Evolutionary conservation across 2,888 invertebrate species (phyloP).

Genomic region (Smittia aterrima): DNA sequence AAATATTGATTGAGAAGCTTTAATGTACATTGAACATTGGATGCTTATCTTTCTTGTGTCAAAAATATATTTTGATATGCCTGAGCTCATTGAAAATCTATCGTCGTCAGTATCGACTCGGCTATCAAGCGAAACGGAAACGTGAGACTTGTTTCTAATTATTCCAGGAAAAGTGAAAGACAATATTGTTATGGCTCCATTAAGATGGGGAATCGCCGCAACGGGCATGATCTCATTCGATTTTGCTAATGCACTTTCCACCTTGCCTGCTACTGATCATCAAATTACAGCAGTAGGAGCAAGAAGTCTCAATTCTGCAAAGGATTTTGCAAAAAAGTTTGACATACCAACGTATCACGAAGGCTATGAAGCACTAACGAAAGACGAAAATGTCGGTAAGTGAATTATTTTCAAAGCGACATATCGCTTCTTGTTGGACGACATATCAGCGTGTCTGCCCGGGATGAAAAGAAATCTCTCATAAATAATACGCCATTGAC

Average conservation of each 20-base stretch:
- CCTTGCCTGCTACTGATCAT: conserved; percentile 54
- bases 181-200: conserved; percentile 7
- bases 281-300: conserved; percentile 58
- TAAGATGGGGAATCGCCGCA: conserved; percentile 60
- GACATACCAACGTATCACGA: conserved; percentile 56
- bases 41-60: neutral
- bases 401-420: conserved; percentile 20
- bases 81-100: neutral
- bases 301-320: conserved; percentile 54
- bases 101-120: neutral
- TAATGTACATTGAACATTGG: neutral
- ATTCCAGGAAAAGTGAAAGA: neutral
- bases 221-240: conserved; percentile 60
- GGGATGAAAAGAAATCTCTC: neutral
- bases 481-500: conserved; percentile 5
- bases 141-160: conserved; percentile 25
- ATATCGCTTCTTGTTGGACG: neutral
- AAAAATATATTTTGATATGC: neutral
- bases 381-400: conserved; percentile 57
- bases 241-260: conserved; percentile 55
- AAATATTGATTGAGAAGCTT: neutral
- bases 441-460: neutral
- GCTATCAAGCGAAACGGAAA: neutral
- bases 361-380: conserved; percentile 57
- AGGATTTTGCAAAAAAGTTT: conserved; percentile 57